Conservation (phyloP, 2,888 invertebrate genomes). For the Salticus scenicus region DNA sequence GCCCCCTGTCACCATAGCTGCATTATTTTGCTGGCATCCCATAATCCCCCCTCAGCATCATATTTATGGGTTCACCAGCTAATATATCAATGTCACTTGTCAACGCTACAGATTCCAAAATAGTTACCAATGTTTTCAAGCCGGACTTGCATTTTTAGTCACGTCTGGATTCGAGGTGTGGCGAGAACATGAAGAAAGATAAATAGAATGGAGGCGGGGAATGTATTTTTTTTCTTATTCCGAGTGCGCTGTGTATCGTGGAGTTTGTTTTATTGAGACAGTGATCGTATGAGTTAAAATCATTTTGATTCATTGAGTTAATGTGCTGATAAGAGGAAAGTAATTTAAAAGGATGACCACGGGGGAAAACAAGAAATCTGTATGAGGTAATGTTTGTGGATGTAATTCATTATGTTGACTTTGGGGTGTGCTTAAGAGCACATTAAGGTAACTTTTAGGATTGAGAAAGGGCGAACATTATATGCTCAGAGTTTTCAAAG, state of each 20-base stretch:
- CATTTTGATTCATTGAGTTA: conserved; percentile 8
- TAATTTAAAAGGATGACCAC: not conserved
- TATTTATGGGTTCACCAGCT: conserved; percentile 40
- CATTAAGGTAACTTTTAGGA: not conserved
- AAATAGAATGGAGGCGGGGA: conserved; percentile 11
- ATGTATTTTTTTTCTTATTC: not conserved
- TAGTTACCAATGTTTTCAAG: not conserved
- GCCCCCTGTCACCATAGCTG: conserved; percentile 24
- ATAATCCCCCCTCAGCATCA: conserved; percentile 4
- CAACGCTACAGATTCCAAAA: not conserved
- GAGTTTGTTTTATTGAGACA: conserved; percentile 11
- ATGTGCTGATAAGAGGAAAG: conserved; percentile 14
- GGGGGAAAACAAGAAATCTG: not conserved
- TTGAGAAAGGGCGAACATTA: not conserved
- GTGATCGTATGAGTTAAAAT: not conserved
- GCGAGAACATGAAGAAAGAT: conserved; percentile 3
- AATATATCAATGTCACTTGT: conserved; percentile 55
- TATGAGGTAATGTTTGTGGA: not conserved
- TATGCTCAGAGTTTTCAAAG: no score
- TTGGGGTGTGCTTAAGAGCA: not conserved
- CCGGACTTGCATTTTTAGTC: conserved; percentile 19
- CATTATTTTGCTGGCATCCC: no score
- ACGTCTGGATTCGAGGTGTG: conserved; percentile 4
- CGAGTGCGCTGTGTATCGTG: not conserved
- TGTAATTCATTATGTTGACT: not conserved